These are phyloP conservation scores for Lamproptera curius DNA, from an alignment of 2,888 invertebrate genomes.

Conservation along the genomic window DNA sequence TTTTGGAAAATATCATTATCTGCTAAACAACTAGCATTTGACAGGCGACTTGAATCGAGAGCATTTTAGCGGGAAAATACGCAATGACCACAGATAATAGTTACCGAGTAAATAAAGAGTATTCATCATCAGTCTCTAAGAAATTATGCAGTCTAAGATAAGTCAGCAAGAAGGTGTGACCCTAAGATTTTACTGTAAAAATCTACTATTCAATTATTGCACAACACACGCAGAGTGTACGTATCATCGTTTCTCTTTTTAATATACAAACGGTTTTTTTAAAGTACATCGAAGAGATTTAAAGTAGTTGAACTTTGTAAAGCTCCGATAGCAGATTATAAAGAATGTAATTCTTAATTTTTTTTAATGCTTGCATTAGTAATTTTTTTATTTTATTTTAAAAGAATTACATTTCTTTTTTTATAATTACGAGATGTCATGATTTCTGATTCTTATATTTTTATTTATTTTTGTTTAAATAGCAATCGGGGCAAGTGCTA, in stretches of 20 bases:
- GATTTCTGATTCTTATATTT: too few species aligned
- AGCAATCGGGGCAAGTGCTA: background rate
- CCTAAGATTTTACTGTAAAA: slow-evolving; percentile 52
- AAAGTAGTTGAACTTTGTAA: slow-evolving; percentile 36
- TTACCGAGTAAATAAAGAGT: slow-evolving; percentile 34
- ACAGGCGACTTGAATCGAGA: slow-evolving; percentile 3
- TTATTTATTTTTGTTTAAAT: slow-evolving; percentile 3
- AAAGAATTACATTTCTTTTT: too few species aligned
- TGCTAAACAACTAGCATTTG: slow-evolving; percentile 6
- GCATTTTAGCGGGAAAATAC: slow-evolving; percentile 9
- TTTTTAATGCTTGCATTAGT: slow-evolving; percentile 3
- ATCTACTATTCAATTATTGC: slow-evolving; percentile 67
- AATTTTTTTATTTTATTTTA: too few species aligned
- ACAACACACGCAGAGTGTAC: slow-evolving; percentile 72
- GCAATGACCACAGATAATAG: slow-evolving; percentile 32
- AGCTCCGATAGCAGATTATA: slow-evolving; percentile 33
- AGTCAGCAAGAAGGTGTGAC: slow-evolving; percentile 59
- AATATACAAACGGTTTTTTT: slow-evolving; percentile 32
- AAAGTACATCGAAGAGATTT: slow-evolving; percentile 34
- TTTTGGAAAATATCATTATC: slow-evolving; percentile 3
- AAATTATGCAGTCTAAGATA: slow-evolving; percentile 39
- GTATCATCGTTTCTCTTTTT: slow-evolving; percentile 54
- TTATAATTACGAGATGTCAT: too few species aligned
- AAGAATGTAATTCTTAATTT: slow-evolving; percentile 25
- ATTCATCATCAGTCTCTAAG: slow-evolving; percentile 54